phyloP scores from a whole-genome alignment of 2,797 vertebrate species.

The Chaetodon trifasciatus region DNA sequence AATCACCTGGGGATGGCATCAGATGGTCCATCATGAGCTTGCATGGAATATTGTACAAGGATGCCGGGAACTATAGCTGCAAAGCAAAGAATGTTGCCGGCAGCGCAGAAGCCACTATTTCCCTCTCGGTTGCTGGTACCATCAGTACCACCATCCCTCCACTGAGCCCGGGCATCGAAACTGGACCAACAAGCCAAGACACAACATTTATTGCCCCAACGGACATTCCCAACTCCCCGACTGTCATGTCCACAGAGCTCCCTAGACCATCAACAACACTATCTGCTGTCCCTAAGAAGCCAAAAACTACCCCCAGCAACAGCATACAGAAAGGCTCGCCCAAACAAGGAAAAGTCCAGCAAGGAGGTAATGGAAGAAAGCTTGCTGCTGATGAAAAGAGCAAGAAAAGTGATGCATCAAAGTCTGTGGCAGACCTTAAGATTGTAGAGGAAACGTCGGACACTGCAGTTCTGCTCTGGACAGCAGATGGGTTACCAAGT shows the following conservation, averaged over 20 bases:
- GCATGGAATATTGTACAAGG: constrained; percentile 89
- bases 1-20: constrained; percentile 93
- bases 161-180: constrained; percentile 43
- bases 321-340: constrained; percentile 51
- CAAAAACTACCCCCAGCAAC: constrained; percentile 46
- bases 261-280: constrained; percentile 42
- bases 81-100: constrained; percentile 96
- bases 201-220: constrained; percentile 66
- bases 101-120: constrained; percentile 89
- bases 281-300: constrained; percentile 26
- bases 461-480: constrained; percentile 93
- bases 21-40: constrained; percentile 97
- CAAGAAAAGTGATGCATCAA: constrained; percentile 69
- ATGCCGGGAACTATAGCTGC: constrained; percentile 94
- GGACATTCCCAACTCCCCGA: constrained; percentile 21
- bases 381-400: constrained; percentile 78
- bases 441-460: constrained; percentile 89
- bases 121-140: constrained; percentile 87
- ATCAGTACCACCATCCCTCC: constrained; percentile 81
- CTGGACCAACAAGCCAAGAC: constrained; percentile 47
- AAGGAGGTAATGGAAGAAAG: constrained; percentile 73
- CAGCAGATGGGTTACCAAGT: constrained; percentile 77
- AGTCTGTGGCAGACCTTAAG: constrained; percentile 86
- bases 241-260: constrained; percentile 19
- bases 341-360: constrained; percentile 67